Conservation (phyloP, 2,113 vertebrate genomes). For the Gila orcuttii region DNA sequence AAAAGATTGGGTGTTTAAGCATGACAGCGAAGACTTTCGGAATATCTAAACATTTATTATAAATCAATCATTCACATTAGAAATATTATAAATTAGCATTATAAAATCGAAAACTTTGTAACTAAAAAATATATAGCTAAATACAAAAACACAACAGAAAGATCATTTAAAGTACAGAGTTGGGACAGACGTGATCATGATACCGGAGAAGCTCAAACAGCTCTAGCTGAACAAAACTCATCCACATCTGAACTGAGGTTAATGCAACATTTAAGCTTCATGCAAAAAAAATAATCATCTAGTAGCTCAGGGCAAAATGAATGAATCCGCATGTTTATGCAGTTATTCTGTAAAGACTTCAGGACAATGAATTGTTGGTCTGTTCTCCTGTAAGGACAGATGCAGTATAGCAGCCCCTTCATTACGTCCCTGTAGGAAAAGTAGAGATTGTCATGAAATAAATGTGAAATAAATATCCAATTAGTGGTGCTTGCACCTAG, state of each 20-base stretch:
- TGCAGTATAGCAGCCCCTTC: conserved; percentile 9
- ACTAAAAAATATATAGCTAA: neutral
- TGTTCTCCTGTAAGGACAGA: conserved; percentile 6
- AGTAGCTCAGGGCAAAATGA: neutral
- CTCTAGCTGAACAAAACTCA: neutral
- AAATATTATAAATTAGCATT: conserved; percentile 13
- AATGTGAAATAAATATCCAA: neutral
- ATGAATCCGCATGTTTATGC: neutral
- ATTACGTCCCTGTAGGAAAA: conserved; percentile 41
- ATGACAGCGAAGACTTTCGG: neutral
- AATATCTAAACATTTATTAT: conserved; percentile 11
- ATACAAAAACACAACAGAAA: neutral
- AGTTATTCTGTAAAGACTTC: neutral
- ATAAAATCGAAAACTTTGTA: conserved; percentile 2
- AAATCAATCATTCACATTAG: neutral
- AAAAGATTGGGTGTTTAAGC: no score
- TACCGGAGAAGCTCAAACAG: neutral
- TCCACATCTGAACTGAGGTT: neutral
- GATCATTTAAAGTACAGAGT: neutral
- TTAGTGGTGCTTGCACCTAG: neutral
- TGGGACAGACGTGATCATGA: neutral
- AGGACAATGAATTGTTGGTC: neutral
- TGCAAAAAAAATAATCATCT: neutral
- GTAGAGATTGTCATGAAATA: neutral
- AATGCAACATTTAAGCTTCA: neutral